Evolutionary conservation across 64 coral and sea anemone genomes (phyloP).

Genomic region (Platygyra sinensis): DNA sequence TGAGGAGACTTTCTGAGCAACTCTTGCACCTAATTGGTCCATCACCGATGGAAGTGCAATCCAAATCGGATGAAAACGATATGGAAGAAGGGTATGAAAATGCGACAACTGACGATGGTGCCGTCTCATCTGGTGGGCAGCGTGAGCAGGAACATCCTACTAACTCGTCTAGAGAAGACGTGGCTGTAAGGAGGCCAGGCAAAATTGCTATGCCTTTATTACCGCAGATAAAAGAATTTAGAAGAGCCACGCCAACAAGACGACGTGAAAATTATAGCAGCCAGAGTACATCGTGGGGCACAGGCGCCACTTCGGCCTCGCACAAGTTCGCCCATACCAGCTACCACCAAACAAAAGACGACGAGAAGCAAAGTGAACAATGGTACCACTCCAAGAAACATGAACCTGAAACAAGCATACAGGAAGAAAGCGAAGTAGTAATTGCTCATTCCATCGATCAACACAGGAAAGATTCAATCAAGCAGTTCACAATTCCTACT

Average conservation of each 20-base stretch:
- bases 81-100: not conserved
- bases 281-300: not conserved
- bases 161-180: not conserved
- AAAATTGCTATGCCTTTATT: not conserved
- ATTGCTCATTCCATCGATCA: not conserved
- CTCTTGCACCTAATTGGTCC: slow-evolving; percentile 46
- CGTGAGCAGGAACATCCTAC: not conserved
- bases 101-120: not conserved
- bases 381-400: not conserved
- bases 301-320: too few relatives aligned
- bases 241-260: not conserved
- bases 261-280: not conserved
- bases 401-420: not conserved
- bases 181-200: not conserved
- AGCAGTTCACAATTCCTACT: slow-evolving; percentile 19
- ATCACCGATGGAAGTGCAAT: not conserved
- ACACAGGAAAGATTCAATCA: not conserved
- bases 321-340: not conserved
- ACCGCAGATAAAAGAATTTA: not conserved
- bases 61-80: not conserved
- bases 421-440: not conserved
- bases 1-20: slow-evolving; percentile 55
- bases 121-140: not conserved
- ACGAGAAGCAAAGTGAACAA: not conserved
- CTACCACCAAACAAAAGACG: not conserved